These are phyloP conservation scores for Cheilosia impressa DNA, from an alignment of 2,888 invertebrate species.

Conservation along the genomic window DNA sequence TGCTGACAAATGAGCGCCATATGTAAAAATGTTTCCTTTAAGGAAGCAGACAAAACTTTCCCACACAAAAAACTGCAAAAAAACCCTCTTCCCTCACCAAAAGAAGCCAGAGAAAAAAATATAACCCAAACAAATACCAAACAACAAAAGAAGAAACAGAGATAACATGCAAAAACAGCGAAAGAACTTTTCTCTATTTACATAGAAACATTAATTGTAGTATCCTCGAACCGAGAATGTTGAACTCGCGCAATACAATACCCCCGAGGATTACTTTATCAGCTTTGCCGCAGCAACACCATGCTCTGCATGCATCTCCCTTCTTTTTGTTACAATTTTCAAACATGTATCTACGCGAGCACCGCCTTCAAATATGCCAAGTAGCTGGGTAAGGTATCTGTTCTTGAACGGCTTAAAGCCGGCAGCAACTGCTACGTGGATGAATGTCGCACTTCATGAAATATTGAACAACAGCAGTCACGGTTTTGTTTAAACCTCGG, in stretches of 20 bases:
- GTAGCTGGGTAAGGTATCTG: neutral
- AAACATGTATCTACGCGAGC: neutral
- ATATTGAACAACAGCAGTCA: constrained; percentile 20
- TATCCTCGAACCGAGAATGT: constrained; percentile 27
- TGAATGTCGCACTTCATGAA: neutral
- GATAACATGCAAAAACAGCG: constrained; percentile 25
- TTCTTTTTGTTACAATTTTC: neutral
- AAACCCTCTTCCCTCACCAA: neutral
- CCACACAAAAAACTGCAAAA: constrained; percentile 2
- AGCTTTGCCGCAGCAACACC: constrained; percentile 26
- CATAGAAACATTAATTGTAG: constrained; percentile 45
- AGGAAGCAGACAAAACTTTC: neutral
- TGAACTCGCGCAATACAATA: constrained; percentile 35
- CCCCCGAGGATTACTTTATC: constrained; percentile 49
- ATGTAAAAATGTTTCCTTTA: constrained; percentile 21
- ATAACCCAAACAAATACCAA: neutral
- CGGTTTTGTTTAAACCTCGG: constrained; percentile 17
- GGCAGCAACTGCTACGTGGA: neutral
- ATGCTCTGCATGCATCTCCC: neutral
- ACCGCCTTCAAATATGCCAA: neutral
- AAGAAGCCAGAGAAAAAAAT: neutral
- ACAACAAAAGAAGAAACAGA: constrained; percentile 20
- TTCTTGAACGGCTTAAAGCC: neutral
- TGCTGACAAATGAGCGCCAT: constrained; percentile 25
- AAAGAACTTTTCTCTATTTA: constrained; percentile 36